Evolutionary conservation across 2,113 vertebrate genomes (phyloP), one percentile per base, ranked within the genome.

Genomic region (Corydoras sp.): DNA sequence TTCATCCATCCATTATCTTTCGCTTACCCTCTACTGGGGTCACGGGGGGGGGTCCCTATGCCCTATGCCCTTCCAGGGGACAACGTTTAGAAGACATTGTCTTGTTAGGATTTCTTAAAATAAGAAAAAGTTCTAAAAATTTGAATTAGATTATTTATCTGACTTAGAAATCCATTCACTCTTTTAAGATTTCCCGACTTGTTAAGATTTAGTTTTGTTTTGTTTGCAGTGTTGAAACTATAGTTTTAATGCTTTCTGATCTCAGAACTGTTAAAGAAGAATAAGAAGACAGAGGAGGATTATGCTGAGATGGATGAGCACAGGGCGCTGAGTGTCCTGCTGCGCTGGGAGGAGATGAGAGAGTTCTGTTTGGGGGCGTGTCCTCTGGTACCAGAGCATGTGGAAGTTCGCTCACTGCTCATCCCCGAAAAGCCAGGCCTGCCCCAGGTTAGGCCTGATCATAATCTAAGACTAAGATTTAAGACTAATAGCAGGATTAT

Each of bases 271-370:
- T 24, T 24, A 24, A 85, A 87, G 75, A 92, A 88, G 81, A 91
- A 84, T 76, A 83, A 88, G 75, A 86, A 81, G 59, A 79, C 84
- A 49, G 74, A 76, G n/a, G 78, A 82, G 24, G 86, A 87, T 43
- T 75, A 83, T 32, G 83, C 73, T 29, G 86, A 89, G 77, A 73
- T 88, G 69, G 92, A 96, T 68, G 92, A 97, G 72, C 92, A 91
- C 15, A 89, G 91, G 66, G 93, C 95, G 50, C 80, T 98, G 77
- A 87, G 89, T 0, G 91, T 99, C 65, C 87, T 98, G 50, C 88
- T 84, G 9, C 90, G 84, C 65, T 98, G 97, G 95, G 89, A 85
- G 1, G 93, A 98, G 81, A 96, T 96, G 93, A 92, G 88, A 0
- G 92, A 92, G 68, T 89, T 91, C 1, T 69, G 85, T 63, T 74